phyloP scores from a whole-genome alignment of 2,113 vertebrate species.

The Podiceps cristatus region DNA sequence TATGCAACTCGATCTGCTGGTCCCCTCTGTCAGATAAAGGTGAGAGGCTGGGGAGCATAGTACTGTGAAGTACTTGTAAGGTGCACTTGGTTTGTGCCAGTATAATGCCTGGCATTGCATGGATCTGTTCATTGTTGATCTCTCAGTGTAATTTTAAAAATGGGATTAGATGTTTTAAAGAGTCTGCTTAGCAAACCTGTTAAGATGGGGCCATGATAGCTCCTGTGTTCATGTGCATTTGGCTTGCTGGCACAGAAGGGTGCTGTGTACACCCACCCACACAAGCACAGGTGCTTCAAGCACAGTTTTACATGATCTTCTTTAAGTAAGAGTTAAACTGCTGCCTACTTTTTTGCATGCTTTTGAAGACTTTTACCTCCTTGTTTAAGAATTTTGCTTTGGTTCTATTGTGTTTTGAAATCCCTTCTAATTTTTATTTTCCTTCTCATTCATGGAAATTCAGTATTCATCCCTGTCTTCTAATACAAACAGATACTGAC shows the following conservation, averaged over 20 bases:
- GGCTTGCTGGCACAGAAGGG: not conserved
- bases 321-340: not conserved
- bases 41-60: not conserved
- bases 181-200: not conserved
- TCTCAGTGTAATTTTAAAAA: not conserved
- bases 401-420: not conserved
- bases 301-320: not conserved
- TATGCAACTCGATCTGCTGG: not conserved
- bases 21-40: not conserved
- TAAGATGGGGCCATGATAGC: not conserved
- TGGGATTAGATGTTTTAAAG: not conserved
- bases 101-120: not conserved
- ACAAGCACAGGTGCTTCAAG: not conserved
- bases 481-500: not conserved
- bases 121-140: not conserved
- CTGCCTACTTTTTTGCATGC: not conserved
- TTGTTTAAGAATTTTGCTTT: not conserved
- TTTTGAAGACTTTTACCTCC: not conserved
- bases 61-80: not conserved
- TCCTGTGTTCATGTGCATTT: not conserved
- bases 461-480: not conserved
- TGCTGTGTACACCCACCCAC: not conserved
- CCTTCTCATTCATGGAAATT: not conserved
- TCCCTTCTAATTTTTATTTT: not conserved
- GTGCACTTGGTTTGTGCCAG: not conserved